phyloP scores from a whole-genome alignment of 2,113 vertebrate genomes.

The Tamias sibiricus region DNA sequence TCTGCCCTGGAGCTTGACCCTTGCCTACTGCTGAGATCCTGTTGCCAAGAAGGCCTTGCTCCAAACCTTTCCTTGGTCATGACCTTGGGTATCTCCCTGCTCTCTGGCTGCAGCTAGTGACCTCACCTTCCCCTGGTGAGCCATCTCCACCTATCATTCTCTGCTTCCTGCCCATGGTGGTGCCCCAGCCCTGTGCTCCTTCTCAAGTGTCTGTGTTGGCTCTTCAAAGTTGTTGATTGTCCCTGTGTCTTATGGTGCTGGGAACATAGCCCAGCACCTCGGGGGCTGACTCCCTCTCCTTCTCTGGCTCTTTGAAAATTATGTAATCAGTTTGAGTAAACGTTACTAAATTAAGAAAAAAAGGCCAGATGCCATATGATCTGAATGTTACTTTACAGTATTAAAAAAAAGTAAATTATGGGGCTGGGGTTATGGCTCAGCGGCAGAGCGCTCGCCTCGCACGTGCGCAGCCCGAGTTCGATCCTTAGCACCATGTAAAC shows the following conservation, averaged over 20 bases:
- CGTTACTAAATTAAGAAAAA: background rate
- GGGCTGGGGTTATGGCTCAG: no score
- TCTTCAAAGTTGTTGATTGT: background rate
- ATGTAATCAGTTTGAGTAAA: background rate
- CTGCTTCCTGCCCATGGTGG: background rate
- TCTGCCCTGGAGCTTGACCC: background rate
- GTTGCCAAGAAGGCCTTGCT: no score
- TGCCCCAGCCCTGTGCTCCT: no score
- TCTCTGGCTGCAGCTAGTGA: background rate
- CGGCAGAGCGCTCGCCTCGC: no score
- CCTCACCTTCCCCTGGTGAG: rapidly evolving
- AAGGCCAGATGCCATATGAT: background rate
- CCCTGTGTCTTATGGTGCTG: background rate
- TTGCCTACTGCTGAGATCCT: background rate
- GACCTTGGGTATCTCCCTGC: background rate
- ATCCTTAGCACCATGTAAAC: no score
- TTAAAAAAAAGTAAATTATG: no score
- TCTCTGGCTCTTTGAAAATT: background rate
- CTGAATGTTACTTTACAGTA: background rate
- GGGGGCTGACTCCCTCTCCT: background rate
- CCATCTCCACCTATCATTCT: background rate
- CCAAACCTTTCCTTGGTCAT: background rate
- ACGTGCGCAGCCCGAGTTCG: no score
- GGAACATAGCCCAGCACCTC: background rate
- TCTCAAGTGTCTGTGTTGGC: background rate